These are phyloP conservation scores for Zygaena filipendulae DNA, from an alignment of 2,888 invertebrate genomes.

Conservation along the genomic window DNA sequence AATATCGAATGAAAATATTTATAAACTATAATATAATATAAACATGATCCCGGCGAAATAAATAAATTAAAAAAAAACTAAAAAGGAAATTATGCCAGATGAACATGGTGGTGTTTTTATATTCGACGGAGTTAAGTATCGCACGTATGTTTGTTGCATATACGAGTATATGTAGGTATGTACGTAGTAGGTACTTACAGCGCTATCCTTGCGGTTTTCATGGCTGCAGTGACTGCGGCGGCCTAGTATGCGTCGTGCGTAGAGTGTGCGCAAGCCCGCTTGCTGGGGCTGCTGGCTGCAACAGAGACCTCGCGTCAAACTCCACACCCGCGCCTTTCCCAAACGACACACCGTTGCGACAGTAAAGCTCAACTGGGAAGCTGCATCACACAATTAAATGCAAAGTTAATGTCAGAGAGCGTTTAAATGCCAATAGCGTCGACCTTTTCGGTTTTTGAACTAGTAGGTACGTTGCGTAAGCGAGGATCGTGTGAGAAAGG, in stretches of 20 bases:
- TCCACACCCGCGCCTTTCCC: slow-evolving; percentile 63
- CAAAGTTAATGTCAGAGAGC: slow-evolving; percentile 67
- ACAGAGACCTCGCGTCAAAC: slow-evolving; percentile 58
- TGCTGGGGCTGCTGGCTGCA: slow-evolving; percentile 50
- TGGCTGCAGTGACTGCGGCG: slow-evolving; percentile 21
- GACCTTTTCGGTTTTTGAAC: slow-evolving; percentile 61
- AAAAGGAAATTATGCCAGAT: too few species aligned
- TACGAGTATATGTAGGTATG: not conserved
- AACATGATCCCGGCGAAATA: too few species aligned
- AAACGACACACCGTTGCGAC: slow-evolving; percentile 59
- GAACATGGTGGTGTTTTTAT: too few species aligned
- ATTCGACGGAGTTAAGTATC: too few species aligned
- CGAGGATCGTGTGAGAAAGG: slow-evolving; percentile 62
- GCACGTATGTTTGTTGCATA: too few species aligned
- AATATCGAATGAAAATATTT: not conserved
- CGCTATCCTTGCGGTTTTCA: slow-evolving; percentile 50
- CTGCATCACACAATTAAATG: slow-evolving; percentile 62
- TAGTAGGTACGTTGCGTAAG: slow-evolving; percentile 62
- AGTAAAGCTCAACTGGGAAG: slow-evolving; percentile 63
- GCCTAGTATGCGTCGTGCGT: slow-evolving; percentile 22
- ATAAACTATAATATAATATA: too few species aligned
- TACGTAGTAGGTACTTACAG: slow-evolving; percentile 41
- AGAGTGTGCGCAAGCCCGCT: slow-evolving; percentile 35
- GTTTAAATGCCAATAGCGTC: slow-evolving; percentile 65
- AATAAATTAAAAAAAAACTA: too few species aligned